Percentiles rank a stretch among this genome's conserved stretches.
These are phyloP conservation scores for Stegostoma tigrinum DNA, from an alignment of 2,113 vertebrate species.

Conservation along the genomic window DNA sequence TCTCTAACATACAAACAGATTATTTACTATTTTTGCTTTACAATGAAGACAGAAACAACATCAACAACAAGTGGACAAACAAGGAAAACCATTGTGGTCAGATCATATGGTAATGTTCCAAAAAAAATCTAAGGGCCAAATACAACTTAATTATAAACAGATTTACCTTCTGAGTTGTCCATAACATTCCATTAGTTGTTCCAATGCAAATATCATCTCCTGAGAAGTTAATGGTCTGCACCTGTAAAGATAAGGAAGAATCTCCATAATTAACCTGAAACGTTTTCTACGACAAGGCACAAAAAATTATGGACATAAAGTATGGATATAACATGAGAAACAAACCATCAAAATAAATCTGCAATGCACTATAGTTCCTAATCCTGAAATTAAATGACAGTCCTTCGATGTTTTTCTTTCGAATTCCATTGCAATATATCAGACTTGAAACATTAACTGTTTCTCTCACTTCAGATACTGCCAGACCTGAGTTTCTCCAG, in stretches of 20 bases:
- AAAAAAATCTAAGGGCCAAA: not conserved
- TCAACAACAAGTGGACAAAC: not conserved
- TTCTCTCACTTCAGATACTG: too few relatives aligned
- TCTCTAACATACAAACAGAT: not conserved
- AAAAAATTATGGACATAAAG: not conserved
- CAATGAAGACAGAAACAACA: not conserved
- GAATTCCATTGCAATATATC: not conserved
- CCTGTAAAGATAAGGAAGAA: slow-evolving; percentile 46
- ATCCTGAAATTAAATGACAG: not conserved
- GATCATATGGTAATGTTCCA: not conserved
- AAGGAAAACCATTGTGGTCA: not conserved
- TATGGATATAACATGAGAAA: not conserved
- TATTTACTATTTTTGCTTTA: not conserved
- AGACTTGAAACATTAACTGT: too few relatives aligned
- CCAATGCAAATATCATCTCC: slow-evolving; percentile 75
- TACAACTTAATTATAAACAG: not conserved
- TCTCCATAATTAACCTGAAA: not conserved
- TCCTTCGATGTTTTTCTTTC: not conserved
- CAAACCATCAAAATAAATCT: not conserved
- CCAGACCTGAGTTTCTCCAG: too few relatives aligned
- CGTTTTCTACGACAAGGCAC: not conserved
- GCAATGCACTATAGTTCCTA: not conserved
- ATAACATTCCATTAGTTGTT: slow-evolving; percentile 64
- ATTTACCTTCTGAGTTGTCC: slow-evolving; percentile 79
- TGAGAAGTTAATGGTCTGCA: slow-evolving; percentile 77